Evolutionary conservation across 2,113 vertebrate species (phyloP), one percentile per base, ranked within the genome.

Genomic region (Gavialis gangeticus): DNA sequence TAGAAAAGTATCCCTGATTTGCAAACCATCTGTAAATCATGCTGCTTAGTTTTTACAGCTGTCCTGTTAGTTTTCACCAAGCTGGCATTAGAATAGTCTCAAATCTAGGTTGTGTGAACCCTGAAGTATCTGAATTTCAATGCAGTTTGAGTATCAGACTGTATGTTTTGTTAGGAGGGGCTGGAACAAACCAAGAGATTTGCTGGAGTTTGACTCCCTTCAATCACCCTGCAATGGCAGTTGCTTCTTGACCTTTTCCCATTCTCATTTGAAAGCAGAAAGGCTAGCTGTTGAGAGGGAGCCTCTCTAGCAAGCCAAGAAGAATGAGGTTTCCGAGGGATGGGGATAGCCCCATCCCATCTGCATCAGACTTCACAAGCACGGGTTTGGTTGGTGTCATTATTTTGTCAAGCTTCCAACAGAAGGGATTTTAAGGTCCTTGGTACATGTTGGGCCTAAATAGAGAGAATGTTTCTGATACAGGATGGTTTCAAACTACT

Each of bases 341-440:
- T 22, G 30, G 27, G 77, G 18, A 1, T 24, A 82, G 2, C 12
- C 82, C 12, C 14, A 13, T 82, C 30, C 24, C 18, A 10, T 69
- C 55, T n/a, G 82, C 6, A 28, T 7, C 2, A 0, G 57, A 64
- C 63, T 88, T 79, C 59, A 30, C 30, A 79, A 56, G 25, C 19
- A 27, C 0, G 0, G 10, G 14, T 25, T 69, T 87, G 85, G 12
- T 25, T 69, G 6, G 4, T 79, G 3, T 30, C 73, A 12, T 69
- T 76, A 37, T 5, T 87, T 82, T 1, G 15, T 21, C 55, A 63
- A 69, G 55, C 59, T 76, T 21, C 25, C 71, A 83, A 37, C 54
- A 73, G 71, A 16, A 77, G 18, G 71, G 13, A 4, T 9, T 84
- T 62, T 56, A 24, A 1, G 12, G 7, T 64, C 12, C 88, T 87